Percentiles rank a stretch among this genome's conserved stretches.
Conservation (phyloP, 1,140 invertebrate genomes). For the Heliconius himera region DNA sequence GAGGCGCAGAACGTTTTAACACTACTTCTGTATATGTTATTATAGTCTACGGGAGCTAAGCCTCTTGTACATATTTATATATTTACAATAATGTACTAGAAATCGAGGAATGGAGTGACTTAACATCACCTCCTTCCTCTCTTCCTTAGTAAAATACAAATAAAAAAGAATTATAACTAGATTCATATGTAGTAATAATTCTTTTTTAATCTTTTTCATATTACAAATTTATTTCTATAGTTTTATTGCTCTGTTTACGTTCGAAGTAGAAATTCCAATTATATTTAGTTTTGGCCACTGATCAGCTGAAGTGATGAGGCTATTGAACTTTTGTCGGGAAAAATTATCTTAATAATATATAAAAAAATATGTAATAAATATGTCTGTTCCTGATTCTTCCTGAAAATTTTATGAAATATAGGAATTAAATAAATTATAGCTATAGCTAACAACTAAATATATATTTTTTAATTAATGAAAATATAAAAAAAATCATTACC, state of each 20-base stretch:
- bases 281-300: conserved; percentile 52
- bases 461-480: too few species aligned
- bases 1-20: too few species aligned
- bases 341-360: neutral
- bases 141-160: neutral
- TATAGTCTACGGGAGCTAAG: too few species aligned
- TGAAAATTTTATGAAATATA: too few species aligned
- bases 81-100: too few species aligned
- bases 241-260: conserved; percentile 37
- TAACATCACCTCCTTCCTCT: neutral
- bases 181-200: neutral
- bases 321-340: conserved; percentile 30
- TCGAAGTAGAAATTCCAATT: conserved; percentile 24
- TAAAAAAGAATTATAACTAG: neutral
- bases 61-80: too few species aligned
- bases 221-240: neutral
- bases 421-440: neutral
- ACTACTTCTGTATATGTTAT: too few species aligned
- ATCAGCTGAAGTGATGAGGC: conserved; percentile 45
- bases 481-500: too few species aligned
- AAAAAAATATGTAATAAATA: too few species aligned
- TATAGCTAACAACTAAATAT: neutral
- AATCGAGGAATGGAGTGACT: too few species aligned
- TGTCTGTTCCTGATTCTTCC: too few species aligned
- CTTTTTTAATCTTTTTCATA: neutral